Percentiles rank a stretch among this genome's conserved stretches.
Evolutionary conservation across 2,888 invertebrate genomes (phyloP).

Genomic region (Drosophila cognata): DNA sequence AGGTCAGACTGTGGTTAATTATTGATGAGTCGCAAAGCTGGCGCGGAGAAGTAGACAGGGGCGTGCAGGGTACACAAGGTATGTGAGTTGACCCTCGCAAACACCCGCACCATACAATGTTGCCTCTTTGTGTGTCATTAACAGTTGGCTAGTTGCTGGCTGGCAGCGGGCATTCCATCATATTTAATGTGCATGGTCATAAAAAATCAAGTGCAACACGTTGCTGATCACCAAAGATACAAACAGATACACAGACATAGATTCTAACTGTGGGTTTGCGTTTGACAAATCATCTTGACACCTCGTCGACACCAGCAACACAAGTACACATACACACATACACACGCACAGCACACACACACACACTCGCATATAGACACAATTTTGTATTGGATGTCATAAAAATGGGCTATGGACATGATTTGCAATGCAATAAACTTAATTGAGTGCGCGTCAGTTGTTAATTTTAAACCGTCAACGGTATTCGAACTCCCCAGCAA

Average conservation of each 20-base stretch:
- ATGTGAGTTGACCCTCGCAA: conserved; percentile 37
- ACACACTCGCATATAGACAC: conserved; percentile 18
- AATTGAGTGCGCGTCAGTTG: conserved; percentile 80
- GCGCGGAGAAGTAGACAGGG: neutral
- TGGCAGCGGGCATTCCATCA: conserved; percentile 73
- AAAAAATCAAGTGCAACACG: conserved; percentile 79
- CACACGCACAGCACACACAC: neutral
- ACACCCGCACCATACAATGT: conserved; percentile 44
- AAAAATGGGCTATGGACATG: conserved; percentile 77
- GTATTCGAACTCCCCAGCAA: conserved; percentile 29
- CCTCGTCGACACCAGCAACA: conserved; percentile 41
- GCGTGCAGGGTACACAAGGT: neutral
- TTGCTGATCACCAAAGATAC: conserved; percentile 47
- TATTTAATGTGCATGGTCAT: conserved; percentile 61
- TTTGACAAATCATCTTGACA: conserved; percentile 78
- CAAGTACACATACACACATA: neutral
- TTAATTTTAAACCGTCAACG: conserved; percentile 73
- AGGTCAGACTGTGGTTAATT: conserved; percentile 76
- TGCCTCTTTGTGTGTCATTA: conserved; percentile 51
- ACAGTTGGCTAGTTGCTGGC: conserved; percentile 28
- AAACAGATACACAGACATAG: conserved; percentile 21
- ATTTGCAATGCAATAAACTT: conserved; percentile 80
- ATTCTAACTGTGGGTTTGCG: conserved; percentile 67
- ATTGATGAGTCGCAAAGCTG: conserved; percentile 48
- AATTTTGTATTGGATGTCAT: conserved; percentile 60